These are phyloP conservation scores for Lethrus apterus DNA, from an alignment of 1,140 invertebrate species.

Conservation along the genomic window DNA sequence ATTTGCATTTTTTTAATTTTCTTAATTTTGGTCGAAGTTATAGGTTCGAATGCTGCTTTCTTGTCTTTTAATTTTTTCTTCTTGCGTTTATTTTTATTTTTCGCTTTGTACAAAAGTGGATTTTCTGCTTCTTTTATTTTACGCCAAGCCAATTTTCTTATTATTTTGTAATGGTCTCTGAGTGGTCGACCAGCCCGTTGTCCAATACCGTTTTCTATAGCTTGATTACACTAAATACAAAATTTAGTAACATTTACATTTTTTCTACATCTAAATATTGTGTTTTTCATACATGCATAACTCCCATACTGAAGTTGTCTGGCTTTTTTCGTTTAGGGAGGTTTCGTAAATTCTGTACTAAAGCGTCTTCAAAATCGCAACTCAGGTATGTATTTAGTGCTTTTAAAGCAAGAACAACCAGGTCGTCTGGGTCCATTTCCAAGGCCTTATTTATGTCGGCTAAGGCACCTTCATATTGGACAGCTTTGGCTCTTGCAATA, in stretches of 20 bases:
- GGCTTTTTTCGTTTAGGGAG: slow-evolving; percentile 44
- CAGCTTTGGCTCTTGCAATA: slow-evolving; percentile 44
- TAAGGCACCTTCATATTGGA: slow-evolving; percentile 44
- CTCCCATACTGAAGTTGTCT: slow-evolving; percentile 47
- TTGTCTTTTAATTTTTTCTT: slow-evolving; percentile 28
- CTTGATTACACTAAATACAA: slow-evolving; percentile 29
- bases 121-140: slow-evolving; percentile 36
- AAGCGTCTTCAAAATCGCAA: slow-evolving; percentile 48
- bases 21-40: slow-evolving; percentile 6
- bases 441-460: slow-evolving; percentile 46
- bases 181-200: slow-evolving; percentile 32
- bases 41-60: slow-evolving; percentile 10
- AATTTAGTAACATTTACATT: not conserved
- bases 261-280: not conserved
- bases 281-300: slow-evolving; percentile 35
- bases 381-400: slow-evolving; percentile 47
- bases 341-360: slow-evolving; percentile 45
- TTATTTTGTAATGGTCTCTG: slow-evolving; percentile 38
- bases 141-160: slow-evolving; percentile 36
- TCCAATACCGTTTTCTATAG: slow-evolving; percentile 35
- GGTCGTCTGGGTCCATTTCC: slow-evolving; percentile 41
- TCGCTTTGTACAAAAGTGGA: slow-evolving; percentile 43
- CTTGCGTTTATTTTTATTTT: slow-evolving; percentile 35
- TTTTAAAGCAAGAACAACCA: slow-evolving; percentile 45
- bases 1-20: not conserved